Conservation (phyloP, 2,888 invertebrate species). For the Leptarthrus brevirostris region DNA sequence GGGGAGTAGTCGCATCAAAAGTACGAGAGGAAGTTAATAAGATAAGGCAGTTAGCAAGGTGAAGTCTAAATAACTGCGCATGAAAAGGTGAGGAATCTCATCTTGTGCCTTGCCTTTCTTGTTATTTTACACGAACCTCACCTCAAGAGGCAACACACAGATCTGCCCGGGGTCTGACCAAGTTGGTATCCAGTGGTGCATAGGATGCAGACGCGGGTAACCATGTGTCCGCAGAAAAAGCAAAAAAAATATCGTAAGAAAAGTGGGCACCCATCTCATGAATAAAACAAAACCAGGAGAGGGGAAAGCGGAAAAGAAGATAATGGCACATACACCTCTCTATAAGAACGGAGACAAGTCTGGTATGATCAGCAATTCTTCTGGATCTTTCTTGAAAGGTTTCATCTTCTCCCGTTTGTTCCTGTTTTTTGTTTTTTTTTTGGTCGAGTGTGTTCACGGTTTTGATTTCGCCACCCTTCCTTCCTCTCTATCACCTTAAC, state of each 20-base stretch:
- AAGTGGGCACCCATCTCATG: conserved; percentile 18
- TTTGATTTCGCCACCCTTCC: not conserved
- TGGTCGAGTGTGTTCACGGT: not conserved
- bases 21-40: conserved; percentile 30
- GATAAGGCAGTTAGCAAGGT: conserved; percentile 43
- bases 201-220: conserved; percentile 9
- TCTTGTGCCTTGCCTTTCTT: conserved; percentile 23
- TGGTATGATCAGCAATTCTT: conserved; percentile 12
- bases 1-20: conserved; percentile 1
- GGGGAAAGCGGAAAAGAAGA: conserved; percentile 4
- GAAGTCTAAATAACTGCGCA: conserved; percentile 36
- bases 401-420: conserved; percentile 6
- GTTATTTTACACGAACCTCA: conserved; percentile 24
- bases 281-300: conserved; percentile 2
- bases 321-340: conserved; percentile 23
- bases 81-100: conserved; percentile 38
- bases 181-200: conserved; percentile 5
- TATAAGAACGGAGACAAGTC: conserved; percentile 40
- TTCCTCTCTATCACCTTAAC: no score
- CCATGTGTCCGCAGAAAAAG: conserved; percentile 9
- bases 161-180: conserved; percentile 16
- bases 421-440: not conserved
- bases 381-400: not conserved
- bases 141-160: conserved; percentile 10
- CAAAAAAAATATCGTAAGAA: conserved; percentile 1